Evolutionary conservation across 2,113 vertebrate genomes (phyloP).

Genomic region (Coturnix japonica): DNA sequence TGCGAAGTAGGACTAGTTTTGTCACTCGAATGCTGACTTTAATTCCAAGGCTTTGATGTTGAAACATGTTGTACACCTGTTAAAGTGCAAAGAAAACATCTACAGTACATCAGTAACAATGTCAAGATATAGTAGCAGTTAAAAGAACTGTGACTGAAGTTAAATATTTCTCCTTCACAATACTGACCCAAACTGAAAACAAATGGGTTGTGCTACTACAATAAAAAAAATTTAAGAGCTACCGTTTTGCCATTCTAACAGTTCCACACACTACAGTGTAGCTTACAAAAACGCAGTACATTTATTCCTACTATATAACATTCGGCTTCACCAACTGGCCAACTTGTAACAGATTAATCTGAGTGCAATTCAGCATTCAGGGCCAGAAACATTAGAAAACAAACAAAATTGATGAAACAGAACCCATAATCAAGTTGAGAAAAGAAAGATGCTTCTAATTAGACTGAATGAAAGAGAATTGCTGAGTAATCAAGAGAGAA

Average conservation of each 20-base stretch:
- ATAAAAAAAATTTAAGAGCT: not conserved
- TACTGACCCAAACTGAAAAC: not conserved
- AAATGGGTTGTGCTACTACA: not conserved
- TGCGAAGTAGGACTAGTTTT: slow-evolving; percentile 91
- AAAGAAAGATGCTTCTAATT: not conserved
- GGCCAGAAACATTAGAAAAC: not conserved
- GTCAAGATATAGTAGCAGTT: not conserved
- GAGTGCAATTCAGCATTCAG: not conserved
- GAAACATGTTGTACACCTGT: slow-evolving; percentile 98
- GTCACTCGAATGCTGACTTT: slow-evolving; percentile 91
- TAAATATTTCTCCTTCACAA: not conserved
- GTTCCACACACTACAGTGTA: not conserved
- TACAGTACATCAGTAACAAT: not conserved
- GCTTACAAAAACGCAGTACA: not conserved
- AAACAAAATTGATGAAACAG: not conserved
- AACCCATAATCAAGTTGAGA: not conserved
- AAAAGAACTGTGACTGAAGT: not conserved
- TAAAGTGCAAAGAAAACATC: slow-evolving; percentile 9
- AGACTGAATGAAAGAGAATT: not conserved
- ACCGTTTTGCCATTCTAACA: not conserved
- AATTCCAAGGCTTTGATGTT: slow-evolving; percentile 91
- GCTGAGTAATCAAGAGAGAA: not conserved
- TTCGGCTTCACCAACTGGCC: not conserved
- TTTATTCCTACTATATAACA: not conserved
- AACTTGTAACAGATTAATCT: not conserved